Evolutionary conservation across 64 coral and sea anemone species (phyloP), one percentile per base, ranked within the genome.

Genomic region (Actinia equina): DNA sequence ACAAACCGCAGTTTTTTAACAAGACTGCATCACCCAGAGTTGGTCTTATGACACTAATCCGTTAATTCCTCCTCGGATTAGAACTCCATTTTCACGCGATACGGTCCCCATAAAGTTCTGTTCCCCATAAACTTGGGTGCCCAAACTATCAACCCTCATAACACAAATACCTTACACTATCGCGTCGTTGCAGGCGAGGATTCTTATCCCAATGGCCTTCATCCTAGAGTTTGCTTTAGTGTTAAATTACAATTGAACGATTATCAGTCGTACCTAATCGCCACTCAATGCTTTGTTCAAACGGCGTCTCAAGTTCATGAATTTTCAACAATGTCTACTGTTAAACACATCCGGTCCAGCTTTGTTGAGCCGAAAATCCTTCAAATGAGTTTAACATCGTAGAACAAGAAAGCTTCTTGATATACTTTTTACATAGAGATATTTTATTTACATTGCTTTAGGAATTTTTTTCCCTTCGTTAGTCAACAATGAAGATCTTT

Each of bases 331-430:
- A 65, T 23, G 8, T 27, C 25, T 30, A 37, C 69, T 74, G 69
- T 41, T 74, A 74, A 74, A 74, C 26, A 41, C 69, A 74, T 74
- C 69, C 69, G 69, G 69, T 74, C 69, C 1, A 4, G 9, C 10
- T 74, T 13, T 74, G 69, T 27, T 74, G 69, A 74, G 69, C 26
- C 69, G 27, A n/a, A 74, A 74, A 74, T 30, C 69, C 69, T 74
- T 74, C 69, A 41, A 37, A 74, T 41, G 22, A 30, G 12, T 30
- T 74, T 41, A 74, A 74, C 69, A 74, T 74, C 25, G 25, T 30
- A 74, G 12, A 74, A 74, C 25, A 30, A 42, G 25, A 74, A 5
- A 69, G 63, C 19, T 10, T 27, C 41, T 74, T 74, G 69, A 41
- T 1, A 74, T n/a, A 23, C 11, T 30, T 74, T 74, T 74, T 9